Base-by-base conservation (phyloP, 1,140 invertebrate genomes). In the Helicoverpa zea region DNA sequence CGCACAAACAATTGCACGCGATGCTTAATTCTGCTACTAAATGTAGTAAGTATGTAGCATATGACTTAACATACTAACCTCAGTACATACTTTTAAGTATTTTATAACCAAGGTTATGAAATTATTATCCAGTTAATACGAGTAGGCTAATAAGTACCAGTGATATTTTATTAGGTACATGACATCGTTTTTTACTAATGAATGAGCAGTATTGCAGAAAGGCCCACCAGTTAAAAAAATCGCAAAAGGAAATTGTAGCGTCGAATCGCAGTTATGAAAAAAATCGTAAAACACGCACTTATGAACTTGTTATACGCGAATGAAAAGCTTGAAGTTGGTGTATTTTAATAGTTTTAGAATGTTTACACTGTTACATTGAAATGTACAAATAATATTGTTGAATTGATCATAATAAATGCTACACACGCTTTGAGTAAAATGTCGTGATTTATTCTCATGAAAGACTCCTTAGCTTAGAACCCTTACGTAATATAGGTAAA, bases 351-450 rank as follows among this genome's bases (percentile, higher is more conserved):
- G 49, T 16, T 51, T 72, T 16, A 56, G 3, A 79, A 66, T 66
- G 58, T 64, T 63, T 64, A 77, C 75, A 72, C 23, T 72, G 68
- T 72, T 72, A 54, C 52, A 49, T 49, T 66, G 49, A 54, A 23
- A 52, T 72, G 68, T 72, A 72, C 23, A 72, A 72, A 54, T 13
- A 18, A 52, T 16, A 29, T 72, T 72, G 68, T 72, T 72, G 64
- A 23, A 68, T 18, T 68, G 49, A 52, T 70, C 66, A 74, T 59
- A 74, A 58, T 74, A 74, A 74, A 74, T 10, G 68, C 68, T 72
- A 52, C 13, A 64, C 29, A 14, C 68, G 49, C 47, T 54, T 52
- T 18, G 30, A 66, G 35, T 68, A 18, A 11, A 51, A 7, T 35
- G 18, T 49, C 18, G 10, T 23, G 43, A 49, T 68, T 66, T 68